A percentile compares a stretch with the other conserved stretches of the same genome.
Evolutionary conservation across 1,140 invertebrate species (phyloP).

Genomic region (Lordiphosa collinella): DNA sequence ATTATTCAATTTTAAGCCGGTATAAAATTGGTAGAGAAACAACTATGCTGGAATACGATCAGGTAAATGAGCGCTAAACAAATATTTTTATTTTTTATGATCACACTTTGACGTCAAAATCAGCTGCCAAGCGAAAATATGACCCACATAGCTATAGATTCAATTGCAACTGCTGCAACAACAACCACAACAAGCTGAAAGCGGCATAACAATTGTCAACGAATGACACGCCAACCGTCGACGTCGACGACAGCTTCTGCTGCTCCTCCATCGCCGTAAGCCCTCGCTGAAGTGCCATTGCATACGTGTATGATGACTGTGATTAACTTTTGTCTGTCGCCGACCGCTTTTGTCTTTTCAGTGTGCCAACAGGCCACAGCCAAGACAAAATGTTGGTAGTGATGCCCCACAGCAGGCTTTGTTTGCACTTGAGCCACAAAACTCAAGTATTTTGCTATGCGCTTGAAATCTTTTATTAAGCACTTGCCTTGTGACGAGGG

Average conservation of each 20-base stretch:
- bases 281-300: slow-evolving; percentile 31
- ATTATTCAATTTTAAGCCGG: slow-evolving; percentile 4
- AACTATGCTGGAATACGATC: slow-evolving; percentile 55
- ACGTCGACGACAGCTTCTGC: background rate
- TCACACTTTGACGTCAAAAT: slow-evolving; percentile 39
- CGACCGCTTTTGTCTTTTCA: slow-evolving; percentile 36
- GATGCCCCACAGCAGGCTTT: slow-evolving; percentile 11
- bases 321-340: slow-evolving; percentile 58
- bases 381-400: slow-evolving; percentile 47
- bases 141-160: slow-evolving; percentile 41
- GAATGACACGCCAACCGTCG: slow-evolving; percentile 20
- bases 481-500: slow-evolving; percentile 19
- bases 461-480: slow-evolving; percentile 52
- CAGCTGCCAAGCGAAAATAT: slow-evolving; percentile 28
- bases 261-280: background rate
- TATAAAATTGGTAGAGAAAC: slow-evolving; percentile 21
- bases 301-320: slow-evolving; percentile 50
- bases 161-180: slow-evolving; percentile 27
- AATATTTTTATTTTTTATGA: slow-evolving; percentile 8
- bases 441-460: slow-evolving; percentile 47
- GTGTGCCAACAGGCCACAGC: slow-evolving; percentile 13
- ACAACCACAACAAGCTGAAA: slow-evolving; percentile 9
- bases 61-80: slow-evolving; percentile 37
- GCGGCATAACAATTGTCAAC: slow-evolving; percentile 34
- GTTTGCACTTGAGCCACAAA: slow-evolving; percentile 44